These are phyloP conservation scores for Rutilus rutilus DNA, from an alignment of 2,113 vertebrate genomes.

Conservation along the genomic window DNA sequence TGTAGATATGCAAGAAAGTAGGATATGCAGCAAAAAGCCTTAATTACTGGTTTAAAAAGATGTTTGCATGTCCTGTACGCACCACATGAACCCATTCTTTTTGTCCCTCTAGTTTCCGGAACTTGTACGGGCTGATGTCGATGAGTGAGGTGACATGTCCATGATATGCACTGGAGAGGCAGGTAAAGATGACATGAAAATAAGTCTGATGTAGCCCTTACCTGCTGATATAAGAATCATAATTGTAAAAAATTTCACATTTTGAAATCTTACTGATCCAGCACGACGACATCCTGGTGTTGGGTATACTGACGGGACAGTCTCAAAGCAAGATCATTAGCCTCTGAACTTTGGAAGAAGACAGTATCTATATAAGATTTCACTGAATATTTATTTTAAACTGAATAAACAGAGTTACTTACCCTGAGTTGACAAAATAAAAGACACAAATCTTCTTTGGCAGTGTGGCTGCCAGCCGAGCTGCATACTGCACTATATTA, in stretches of 20 bases:
- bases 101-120: slow-evolving; percentile 89
- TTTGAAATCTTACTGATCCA: slow-evolving; percentile 86
- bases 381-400: neutral
- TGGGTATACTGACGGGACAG: slow-evolving; percentile 87
- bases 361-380: neutral
- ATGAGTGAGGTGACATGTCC: slow-evolving; percentile 93
- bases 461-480: slow-evolving; percentile 83
- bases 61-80: slow-evolving; percentile 64
- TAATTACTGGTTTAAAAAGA: neutral
- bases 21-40: neutral
- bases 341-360: slow-evolving; percentile 84
- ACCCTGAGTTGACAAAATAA: slow-evolving; percentile 98
- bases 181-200: slow-evolving; percentile 46
- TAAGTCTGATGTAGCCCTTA: neutral
- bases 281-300: slow-evolving; percentile 86
- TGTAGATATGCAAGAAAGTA: slow-evolving; percentile 56
- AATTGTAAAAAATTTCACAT: neutral
- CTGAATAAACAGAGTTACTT: slow-evolving; percentile 53
- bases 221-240: neutral
- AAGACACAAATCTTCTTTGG: slow-evolving; percentile 84
- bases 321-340: slow-evolving; percentile 91
- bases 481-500: slow-evolving; percentile 86
- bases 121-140: slow-evolving; percentile 98
- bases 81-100: slow-evolving; percentile 99
- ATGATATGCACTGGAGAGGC: slow-evolving; percentile 86